These are phyloP conservation scores for Trogon melanurus DNA, from an alignment of 2,113 vertebrate species.

Conservation along the genomic window DNA sequence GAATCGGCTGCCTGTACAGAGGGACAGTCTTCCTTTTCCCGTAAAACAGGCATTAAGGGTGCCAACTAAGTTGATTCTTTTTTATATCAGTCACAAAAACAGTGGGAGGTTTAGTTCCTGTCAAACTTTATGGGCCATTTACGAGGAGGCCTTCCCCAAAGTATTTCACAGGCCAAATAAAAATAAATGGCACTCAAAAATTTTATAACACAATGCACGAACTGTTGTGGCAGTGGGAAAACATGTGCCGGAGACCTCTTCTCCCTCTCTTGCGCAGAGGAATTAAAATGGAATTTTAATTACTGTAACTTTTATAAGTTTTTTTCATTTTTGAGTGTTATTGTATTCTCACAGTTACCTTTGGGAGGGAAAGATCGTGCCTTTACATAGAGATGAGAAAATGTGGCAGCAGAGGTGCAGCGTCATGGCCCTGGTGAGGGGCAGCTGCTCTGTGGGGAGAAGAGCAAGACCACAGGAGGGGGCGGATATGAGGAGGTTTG, in stretches of 20 bases:
- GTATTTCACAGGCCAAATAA: constrained; percentile 69
- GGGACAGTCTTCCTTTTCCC: constrained; percentile 52
- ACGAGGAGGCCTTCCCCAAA: constrained; percentile 61
- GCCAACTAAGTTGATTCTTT: constrained; percentile 49
- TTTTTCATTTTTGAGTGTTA: background rate
- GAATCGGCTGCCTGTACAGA: background rate
- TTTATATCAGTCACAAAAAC: constrained; percentile 70
- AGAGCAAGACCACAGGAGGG: rapidly evolving
- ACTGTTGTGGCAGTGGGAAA: constrained; percentile 39
- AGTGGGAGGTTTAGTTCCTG: constrained; percentile 69
- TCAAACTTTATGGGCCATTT: constrained; percentile 71
- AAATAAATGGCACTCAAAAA: constrained; percentile 68
- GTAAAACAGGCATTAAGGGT: constrained; percentile 62
- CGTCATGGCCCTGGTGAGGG: background rate
- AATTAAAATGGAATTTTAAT: constrained; percentile 25
- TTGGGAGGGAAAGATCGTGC: background rate
- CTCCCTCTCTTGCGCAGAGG: background rate
- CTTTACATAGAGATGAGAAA: background rate
- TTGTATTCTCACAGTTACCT: background rate
- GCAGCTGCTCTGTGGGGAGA: background rate
- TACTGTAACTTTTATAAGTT: background rate
- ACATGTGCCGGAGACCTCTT: background rate
- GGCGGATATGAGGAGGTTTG: background rate
- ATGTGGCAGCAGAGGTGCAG: background rate
- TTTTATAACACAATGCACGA: constrained; percentile 40